These are phyloP conservation scores for Triops cancriformis DNA, from an alignment of 1,140 invertebrate species.

Conservation along the genomic window DNA sequence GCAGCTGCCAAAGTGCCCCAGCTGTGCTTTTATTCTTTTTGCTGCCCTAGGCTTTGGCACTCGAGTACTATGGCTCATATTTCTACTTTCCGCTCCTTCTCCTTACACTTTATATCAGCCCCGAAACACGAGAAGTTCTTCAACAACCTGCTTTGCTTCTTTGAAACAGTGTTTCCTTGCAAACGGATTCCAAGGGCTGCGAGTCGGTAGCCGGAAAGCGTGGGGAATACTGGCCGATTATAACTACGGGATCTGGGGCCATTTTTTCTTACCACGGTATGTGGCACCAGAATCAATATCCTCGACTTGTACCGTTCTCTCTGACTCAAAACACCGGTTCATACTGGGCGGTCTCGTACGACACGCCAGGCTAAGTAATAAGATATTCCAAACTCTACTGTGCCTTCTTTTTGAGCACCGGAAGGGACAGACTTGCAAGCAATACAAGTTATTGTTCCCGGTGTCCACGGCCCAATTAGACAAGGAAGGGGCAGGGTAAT, in stretches of 20 bases:
- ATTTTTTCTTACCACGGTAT: neutral
- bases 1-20: constrained; percentile 8
- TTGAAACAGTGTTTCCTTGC: neutral
- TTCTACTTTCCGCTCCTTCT: neutral
- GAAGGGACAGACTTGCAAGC: neutral
- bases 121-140: neutral
- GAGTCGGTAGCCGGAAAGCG: neutral
- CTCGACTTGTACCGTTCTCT: neutral
- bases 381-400: neutral
- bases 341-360: neutral
- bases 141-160: neutral
- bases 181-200: neutral
- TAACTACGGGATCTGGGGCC: neutral
- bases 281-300: neutral
- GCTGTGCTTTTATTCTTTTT: neutral
- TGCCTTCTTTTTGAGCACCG: neutral
- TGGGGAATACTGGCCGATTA: neutral
- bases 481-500: neutral
- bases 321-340: neutral
- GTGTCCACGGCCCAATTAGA: neutral
- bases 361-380: neutral
- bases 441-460: neutral
- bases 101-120: neutral
- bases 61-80: neutral
- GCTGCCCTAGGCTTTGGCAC: neutral